Base-by-base conservation (phyloP, 2,888 invertebrate species). In the Ernsta delagoae region DNA sequence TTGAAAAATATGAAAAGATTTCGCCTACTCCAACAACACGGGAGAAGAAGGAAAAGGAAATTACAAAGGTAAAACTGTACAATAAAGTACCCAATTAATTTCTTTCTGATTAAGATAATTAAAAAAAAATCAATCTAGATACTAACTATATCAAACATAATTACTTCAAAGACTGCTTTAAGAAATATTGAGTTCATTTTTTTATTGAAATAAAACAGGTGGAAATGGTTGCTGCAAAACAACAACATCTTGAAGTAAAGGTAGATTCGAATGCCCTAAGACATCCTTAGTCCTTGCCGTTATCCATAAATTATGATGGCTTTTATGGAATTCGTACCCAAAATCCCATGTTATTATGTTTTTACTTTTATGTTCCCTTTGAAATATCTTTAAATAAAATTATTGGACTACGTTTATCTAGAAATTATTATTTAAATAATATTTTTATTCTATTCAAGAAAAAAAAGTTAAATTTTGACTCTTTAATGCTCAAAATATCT, bases 1-100 rank as follows among this genome's bases (percentile, higher is more conserved):
- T 96, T 72, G 96, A 96, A 78, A 96, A 95, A 86, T 96, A 95
- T 78, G 95, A 96, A 84, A 95, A 95, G 79, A 80, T 93, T n/a
- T 78, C 91, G 31, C 93, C 93, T 5, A 93, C 93, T 70, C 90
- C 93, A n/a, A 84, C 84, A 54, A 79, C 85, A 2, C 79, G 83
- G 74, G 91, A 91, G 70, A 93, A 92, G 84, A 93, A 93, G 79
- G 90, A 90, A 79, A 90, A 91, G 71, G 91, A 89, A 79, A 74
- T 84, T 45, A 71, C 80, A 12, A 88, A 88, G 88, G 90, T 91
- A 82, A 41, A 9, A 1, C 5, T 59, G 5, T 41, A 6, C 5
- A 48, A 5, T 48, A 48, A 48, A 48, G 12, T 43, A 43, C 11
- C 11, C 41, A 41, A 41, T 7, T 41, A 41, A 41, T 7, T 41